Base-by-base conservation (phyloP, 2,797 vertebrate species). In the Rhodeus uyekii region DNA sequence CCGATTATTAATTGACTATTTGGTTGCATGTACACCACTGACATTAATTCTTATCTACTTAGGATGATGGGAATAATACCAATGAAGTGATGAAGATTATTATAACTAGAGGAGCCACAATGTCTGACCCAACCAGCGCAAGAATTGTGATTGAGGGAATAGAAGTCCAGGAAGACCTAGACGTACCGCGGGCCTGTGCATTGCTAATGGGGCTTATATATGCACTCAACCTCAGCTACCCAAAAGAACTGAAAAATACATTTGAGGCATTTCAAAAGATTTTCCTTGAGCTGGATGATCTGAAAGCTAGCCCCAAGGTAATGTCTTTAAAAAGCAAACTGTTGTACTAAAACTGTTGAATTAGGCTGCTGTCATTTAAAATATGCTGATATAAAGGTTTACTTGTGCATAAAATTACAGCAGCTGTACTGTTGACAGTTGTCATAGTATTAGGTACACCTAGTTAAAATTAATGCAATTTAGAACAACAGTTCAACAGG, bases 181-280 rank as follows among this genome's bases (percentile, higher is more conserved):
- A 85, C 29, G 18, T 82, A 18, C 44, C 81, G 22, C 84, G 87
- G 55, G 82, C 85, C 29, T 86, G 87, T 85, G 87, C 84, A 19
- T 24, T 87, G 78, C 80, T 87, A 18, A 87, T 88, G 82, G 85
- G 72, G 10, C 82, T 87, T 38, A 89, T 85, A 46, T 84, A 85
- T 6, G 36, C 61, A 39, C 71, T 86, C 69, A 85, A 86, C 65
- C 84, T 87, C n/a, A 89, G 83, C 82, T 86, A 89, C 69, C 72
- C 85, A 77, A 86, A 64, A 80, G 36, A 76, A 50, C 68, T 86
- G 16, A 89, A 80, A 68, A 68, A 84, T 38, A 88, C 29, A 14
- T 87, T 83, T 73, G 84, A 87, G 34, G 64, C 84, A 18, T 88
- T 87, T 83, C 82, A 87, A 24, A 87, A 88, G 34, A 69, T 86